Percentiles rank a stretch among this genome's conserved stretches.
Conservation (phyloP, 1,140 invertebrate species). For the Patella vulgata region DNA sequence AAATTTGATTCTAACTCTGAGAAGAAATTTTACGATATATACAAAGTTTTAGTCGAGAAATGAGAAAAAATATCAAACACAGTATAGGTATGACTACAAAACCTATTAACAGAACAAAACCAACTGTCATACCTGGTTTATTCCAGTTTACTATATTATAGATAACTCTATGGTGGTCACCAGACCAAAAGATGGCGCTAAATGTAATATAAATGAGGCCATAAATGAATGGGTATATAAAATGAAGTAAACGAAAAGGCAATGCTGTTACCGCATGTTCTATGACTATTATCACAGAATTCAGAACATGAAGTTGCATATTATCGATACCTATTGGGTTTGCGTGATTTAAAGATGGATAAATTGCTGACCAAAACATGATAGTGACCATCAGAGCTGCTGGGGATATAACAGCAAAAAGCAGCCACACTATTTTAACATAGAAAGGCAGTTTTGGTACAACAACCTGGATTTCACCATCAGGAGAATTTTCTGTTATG, state of each 20-base stretch:
- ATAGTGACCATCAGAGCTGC: conserved; percentile 47
- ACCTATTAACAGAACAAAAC: conserved; percentile 35
- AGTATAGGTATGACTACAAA: conserved; percentile 48
- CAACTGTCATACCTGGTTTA: conserved; percentile 39
- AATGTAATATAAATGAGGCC: conserved; percentile 47
- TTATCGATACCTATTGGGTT: conserved; percentile 25
- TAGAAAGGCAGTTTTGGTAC: no score
- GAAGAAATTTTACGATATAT: no score
- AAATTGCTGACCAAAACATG: conserved; percentile 46
- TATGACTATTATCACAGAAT: conserved; percentile 45
- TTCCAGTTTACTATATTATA: conserved; percentile 57
- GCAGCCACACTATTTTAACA: conserved; percentile 52
- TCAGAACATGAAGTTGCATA: conserved; percentile 48
- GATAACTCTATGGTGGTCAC: conserved; percentile 47
- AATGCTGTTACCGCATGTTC: conserved; percentile 42
- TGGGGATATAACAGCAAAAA: conserved; percentile 36
- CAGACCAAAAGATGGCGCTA: conserved; percentile 49
- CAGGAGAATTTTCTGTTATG: no score
- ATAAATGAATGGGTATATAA: conserved; percentile 45
- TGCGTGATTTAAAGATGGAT: conserved; percentile 19
- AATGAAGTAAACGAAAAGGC: conserved; percentile 46
- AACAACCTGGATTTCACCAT: no score
- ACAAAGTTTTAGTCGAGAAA: conserved; percentile 42
- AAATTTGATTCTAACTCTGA: no score
- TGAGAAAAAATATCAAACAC: conserved; percentile 40